Percentiles rank a stretch among this genome's conserved stretches.
Evolutionary conservation across 2,113 vertebrate species (phyloP).

Genomic region (Bubo scandiacus): DNA sequence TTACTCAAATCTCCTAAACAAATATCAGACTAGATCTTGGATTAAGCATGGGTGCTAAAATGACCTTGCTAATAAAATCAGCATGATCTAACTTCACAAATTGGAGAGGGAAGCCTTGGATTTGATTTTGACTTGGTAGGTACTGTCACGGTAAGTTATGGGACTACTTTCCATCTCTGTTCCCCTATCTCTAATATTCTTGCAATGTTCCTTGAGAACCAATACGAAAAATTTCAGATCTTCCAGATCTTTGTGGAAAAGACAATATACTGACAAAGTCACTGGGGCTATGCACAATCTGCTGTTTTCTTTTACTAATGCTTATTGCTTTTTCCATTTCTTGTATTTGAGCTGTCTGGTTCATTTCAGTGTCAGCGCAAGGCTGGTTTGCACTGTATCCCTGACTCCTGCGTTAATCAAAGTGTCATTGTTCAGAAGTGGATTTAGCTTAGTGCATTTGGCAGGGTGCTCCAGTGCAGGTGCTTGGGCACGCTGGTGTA

Average conservation of each 20-base stretch:
- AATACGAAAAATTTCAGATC: neutral
- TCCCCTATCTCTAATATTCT: neutral
- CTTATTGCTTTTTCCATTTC: neutral
- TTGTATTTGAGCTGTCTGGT: neutral
- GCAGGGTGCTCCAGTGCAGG: neutral
- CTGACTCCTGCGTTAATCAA: neutral
- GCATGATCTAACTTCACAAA: neutral
- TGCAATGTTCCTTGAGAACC: neutral
- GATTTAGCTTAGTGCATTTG: neutral
- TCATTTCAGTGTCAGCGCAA: neutral
- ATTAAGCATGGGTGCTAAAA: conserved; percentile 19
- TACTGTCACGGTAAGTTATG: neutral
- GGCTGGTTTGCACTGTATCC: neutral
- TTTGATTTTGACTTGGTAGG: neutral
- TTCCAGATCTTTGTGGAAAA: neutral
- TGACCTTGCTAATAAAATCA: conserved; percentile 50
- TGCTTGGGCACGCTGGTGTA: rapidly evolving
- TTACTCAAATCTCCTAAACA: conserved; percentile 57
- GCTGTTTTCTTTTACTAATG: neutral
- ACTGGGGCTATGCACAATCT: neutral
- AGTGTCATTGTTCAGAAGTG: neutral
- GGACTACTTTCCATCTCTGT: neutral
- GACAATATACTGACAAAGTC: neutral
- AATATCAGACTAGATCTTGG: conserved; percentile 36
- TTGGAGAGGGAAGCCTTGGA: neutral